phyloP scores from a whole-genome alignment of 1,140 invertebrate genomes.

The Drusus annulatus region DNA sequence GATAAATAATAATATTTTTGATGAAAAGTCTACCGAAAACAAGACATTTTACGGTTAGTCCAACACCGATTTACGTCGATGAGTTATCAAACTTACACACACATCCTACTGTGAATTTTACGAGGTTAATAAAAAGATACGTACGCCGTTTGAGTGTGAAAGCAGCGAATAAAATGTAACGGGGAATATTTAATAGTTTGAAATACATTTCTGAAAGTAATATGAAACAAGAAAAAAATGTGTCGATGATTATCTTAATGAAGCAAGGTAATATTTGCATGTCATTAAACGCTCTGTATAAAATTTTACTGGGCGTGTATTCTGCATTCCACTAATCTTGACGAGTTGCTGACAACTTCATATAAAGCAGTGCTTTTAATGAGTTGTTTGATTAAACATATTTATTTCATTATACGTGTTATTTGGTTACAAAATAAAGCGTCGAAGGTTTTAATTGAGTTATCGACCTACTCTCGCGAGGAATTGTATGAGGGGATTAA shows the following conservation, averaged over 20 bases:
- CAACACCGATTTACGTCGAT: slow-evolving; percentile 13
- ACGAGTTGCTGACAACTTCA: too few relatives aligned
- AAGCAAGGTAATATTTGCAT: slow-evolving; percentile 14
- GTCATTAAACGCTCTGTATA: slow-evolving; percentile 4
- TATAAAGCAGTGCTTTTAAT: too few relatives aligned
- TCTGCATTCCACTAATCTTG: too few relatives aligned
- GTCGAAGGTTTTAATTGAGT: too few relatives aligned
- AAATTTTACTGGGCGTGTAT: neutral
- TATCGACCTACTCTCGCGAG: too few relatives aligned
- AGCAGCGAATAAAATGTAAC: slow-evolving; percentile 12
- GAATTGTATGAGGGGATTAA: too few relatives aligned
- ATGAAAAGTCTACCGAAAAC: slow-evolving; percentile 16
- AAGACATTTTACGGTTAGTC: slow-evolving; percentile 26
- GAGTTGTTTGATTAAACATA: too few relatives aligned
- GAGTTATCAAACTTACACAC: neutral
- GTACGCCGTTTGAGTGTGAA: slow-evolving; percentile 9
- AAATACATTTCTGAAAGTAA: slow-evolving; percentile 14
- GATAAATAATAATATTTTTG: slow-evolving; percentile 39
- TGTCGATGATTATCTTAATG: slow-evolving; percentile 24
- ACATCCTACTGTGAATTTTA: neutral
- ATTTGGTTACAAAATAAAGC: too few relatives aligned
- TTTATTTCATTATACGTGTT: too few relatives aligned
- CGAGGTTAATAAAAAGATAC: slow-evolving; percentile 4
- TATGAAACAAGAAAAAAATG: slow-evolving; percentile 21
- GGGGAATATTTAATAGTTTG: neutral